phyloP scores from a whole-genome alignment of 2,888 invertebrate species.

The Pyrrhia umbra region DNA sequence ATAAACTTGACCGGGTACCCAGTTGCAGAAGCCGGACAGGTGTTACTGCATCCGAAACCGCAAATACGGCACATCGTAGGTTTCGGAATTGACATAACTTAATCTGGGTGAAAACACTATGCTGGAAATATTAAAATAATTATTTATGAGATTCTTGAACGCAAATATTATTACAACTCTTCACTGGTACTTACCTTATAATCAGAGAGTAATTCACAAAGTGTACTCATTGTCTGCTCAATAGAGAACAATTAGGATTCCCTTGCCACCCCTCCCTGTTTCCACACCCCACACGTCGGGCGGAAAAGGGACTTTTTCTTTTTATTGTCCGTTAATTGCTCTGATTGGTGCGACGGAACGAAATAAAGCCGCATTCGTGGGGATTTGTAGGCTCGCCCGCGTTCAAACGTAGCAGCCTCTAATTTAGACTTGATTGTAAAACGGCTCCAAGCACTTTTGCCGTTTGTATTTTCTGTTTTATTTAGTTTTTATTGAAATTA shows the following conservation, averaged over 20 bases:
- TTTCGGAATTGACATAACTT: not conserved
- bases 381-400: conserved; percentile 74
- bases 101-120: not conserved
- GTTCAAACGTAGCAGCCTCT: conserved; percentile 74
- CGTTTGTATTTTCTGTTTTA: conserved; percentile 55
- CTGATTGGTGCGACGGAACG: conserved; percentile 83
- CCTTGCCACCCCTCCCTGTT: conserved; percentile 61
- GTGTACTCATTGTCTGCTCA: conserved; percentile 66
- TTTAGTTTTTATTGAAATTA: conserved; percentile 52
- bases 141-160: conserved; percentile 9
- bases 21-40: not conserved
- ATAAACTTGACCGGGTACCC: not conserved
- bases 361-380: conserved; percentile 80
- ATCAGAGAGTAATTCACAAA: conserved; percentile 64
- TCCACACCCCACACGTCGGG: conserved; percentile 64
- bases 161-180: conserved; percentile 20
- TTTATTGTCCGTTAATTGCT: conserved; percentile 84
- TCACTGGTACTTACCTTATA: conserved; percentile 46
- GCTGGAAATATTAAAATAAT: not conserved
- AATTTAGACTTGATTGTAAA: conserved; percentile 78
- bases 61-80: not conserved
- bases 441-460: conserved; percentile 57
- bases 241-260: conserved; percentile 73
- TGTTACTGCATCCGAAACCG: not conserved
- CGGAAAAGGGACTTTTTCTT: conserved; percentile 73